A percentile compares a stretch with the other conserved stretches of the same genome.
Conservation (phyloP, 2,888 invertebrate species). For the Aproaerema taeniolella region DNA sequence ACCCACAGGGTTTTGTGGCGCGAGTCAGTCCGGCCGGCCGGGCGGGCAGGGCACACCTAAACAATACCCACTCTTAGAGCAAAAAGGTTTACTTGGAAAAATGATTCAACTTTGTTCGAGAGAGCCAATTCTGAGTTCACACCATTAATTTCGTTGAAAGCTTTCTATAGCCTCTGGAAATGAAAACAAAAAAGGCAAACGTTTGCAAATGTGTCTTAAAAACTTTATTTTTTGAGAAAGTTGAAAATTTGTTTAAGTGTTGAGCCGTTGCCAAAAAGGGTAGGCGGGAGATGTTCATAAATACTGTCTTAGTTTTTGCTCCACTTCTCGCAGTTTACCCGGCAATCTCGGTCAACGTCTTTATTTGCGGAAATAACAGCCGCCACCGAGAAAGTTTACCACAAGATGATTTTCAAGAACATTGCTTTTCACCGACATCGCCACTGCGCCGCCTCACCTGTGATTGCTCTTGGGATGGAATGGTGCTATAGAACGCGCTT, state of each 20-base stretch:
- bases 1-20: background rate
- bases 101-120: background rate
- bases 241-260: constrained; percentile 2
- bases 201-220: background rate
- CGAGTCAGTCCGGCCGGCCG: too few relatives aligned
- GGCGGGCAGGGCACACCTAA: too few relatives aligned
- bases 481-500: too few relatives aligned
- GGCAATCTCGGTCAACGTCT: constrained; percentile 23
- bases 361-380: constrained; percentile 23
- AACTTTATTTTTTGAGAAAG: constrained; percentile 1
- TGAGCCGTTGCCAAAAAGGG: constrained; percentile 5
- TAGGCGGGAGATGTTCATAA: constrained; percentile 3
- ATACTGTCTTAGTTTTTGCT: constrained; percentile 11
- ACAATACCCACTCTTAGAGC: background rate
- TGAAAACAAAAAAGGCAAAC: background rate
- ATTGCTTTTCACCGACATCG: too few relatives aligned
- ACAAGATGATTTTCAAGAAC: background rate
- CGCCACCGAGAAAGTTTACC: constrained; percentile 2
- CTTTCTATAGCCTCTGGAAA: background rate
- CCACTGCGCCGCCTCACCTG: too few relatives aligned
- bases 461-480: too few relatives aligned
- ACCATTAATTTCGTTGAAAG: constrained; percentile 3
- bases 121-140: background rate
- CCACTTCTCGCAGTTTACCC: constrained; percentile 27
- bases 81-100: background rate